phyloP scores from a whole-genome alignment of 2,113 vertebrate genomes.

The Phasianus colchicus region DNA sequence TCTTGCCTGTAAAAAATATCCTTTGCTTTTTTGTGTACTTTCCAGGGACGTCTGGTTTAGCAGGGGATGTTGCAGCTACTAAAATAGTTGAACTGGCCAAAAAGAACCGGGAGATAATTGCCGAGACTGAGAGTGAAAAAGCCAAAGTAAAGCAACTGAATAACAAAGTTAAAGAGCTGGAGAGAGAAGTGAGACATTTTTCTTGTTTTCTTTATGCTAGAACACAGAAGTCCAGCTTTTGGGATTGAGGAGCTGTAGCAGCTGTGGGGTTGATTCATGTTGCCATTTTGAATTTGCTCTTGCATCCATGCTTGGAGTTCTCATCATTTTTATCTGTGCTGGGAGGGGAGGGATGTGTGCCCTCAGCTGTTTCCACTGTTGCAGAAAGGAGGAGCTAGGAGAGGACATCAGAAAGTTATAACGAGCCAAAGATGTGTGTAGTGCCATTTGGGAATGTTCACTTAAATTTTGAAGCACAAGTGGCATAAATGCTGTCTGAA shows the following conservation, averaged over 20 bases:
- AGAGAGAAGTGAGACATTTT: slow-evolving; percentile 84
- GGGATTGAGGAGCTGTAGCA: background rate
- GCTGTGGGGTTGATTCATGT: background rate
- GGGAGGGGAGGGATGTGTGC: background rate
- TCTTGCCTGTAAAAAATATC: background rate
- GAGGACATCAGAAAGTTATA: background rate
- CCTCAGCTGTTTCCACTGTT: background rate
- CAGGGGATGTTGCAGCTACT: slow-evolving; percentile 87
- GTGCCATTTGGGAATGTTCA: background rate
- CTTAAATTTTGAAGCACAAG: background rate
- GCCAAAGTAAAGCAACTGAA: slow-evolving; percentile 84
- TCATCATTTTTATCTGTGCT: background rate
- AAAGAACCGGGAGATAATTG: slow-evolving; percentile 86
- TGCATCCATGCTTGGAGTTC: background rate
- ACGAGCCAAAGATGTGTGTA: background rate
- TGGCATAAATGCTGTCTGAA: background rate
- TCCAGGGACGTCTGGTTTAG: slow-evolving; percentile 82
- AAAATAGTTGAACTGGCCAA: slow-evolving; percentile 95
- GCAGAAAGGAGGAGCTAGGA: background rate
- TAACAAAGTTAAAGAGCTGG: slow-evolving; percentile 85
- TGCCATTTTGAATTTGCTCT: background rate
- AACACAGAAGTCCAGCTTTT: background rate
- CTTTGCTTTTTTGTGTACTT: background rate
- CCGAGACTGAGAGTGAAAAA: slow-evolving; percentile 84
- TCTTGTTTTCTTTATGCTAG: background rate